Base-by-base conservation (phyloP, 2,797 vertebrate genomes). In the Pangasius djambal region DNA sequence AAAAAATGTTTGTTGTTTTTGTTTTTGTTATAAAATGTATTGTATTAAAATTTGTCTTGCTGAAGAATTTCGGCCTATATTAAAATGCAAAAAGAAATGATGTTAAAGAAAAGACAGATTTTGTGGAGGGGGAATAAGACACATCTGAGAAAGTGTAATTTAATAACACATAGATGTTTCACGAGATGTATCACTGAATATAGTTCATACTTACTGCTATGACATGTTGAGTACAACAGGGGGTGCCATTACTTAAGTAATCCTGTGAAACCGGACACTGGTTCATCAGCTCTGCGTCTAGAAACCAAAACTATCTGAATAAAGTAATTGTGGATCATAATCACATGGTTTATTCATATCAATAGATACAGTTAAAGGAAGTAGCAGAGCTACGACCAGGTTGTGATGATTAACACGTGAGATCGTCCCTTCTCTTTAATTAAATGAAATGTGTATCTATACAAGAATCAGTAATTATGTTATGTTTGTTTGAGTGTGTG, bases 221-320 rank as follows among this genome's bases (percentile, higher is more conserved):
- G 13, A 48, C 44, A 52, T 52, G 5, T 15, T 69, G 4, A 5
- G 50, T 34, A 72, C 52, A 9, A 59, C 40, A 88, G 87, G 67
- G 79, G 87, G 79, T 69, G 52, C 79, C 59, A 59, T 74, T 83
- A 72, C 16, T 50, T 10, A 61, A 83, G 15, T 63, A 22, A 77
- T 61, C 37, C 44, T 50, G 37, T 3, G 69, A 37, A 37, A 2
- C 16, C 4, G 6, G 6, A 37, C 18, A 1, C 6, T 37, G 34
- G 6, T 72, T 44, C 28, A n/a, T 78, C 28, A 52, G 13, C 44
- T 77, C 74, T 44, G 4, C 20, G 1, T 28, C 25, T 34, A 34
- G 10, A 65, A 13, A 65, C 12, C 28, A 65, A 65, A 70, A 31
- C 67, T 20, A 7, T 20, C 6, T 72, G 69, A 9, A 72, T 40